Evolutionary conservation across 2,888 invertebrate species (phyloP).

Genomic region (Scaeva pyrastri): DNA sequence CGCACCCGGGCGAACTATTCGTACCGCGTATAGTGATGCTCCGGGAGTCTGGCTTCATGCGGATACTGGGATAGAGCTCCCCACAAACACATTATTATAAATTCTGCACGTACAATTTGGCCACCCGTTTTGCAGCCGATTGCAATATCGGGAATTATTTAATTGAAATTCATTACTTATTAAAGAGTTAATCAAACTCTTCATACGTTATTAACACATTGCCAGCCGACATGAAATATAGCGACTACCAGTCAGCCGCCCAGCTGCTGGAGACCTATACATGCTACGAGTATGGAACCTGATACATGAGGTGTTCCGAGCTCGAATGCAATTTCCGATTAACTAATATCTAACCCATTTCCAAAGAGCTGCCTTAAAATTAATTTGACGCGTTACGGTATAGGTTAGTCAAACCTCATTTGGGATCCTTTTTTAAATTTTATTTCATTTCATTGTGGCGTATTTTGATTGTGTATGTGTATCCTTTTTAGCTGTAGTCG

Average conservation of each 20-base stretch:
- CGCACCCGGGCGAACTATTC: no score
- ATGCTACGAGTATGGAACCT: background rate
- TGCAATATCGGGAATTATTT: constrained; percentile 71
- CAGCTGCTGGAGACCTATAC: no score
- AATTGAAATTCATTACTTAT: constrained; percentile 75
- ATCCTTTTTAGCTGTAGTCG: background rate
- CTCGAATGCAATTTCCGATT: constrained; percentile 68
- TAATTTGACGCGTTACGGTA: constrained; percentile 47
- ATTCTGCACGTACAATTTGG: constrained; percentile 20
- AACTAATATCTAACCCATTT: constrained; percentile 64
- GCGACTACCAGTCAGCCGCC: no score
- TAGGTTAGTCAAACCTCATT: constrained; percentile 34
- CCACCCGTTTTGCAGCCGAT: constrained; percentile 39
- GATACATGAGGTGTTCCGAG: background rate
- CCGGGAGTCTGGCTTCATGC: background rate
- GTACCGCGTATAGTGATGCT: background rate
- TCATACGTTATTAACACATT: constrained; percentile 70
- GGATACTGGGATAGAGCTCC: background rate
- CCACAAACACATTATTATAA: constrained; percentile 8
- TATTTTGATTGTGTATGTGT: background rate
- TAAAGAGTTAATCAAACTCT: constrained; percentile 74
- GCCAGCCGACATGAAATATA: background rate
- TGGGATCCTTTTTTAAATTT: constrained; percentile 22
- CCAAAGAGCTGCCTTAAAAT: constrained; percentile 45
- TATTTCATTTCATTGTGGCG: no score